Conservation (phyloP, 1,140 invertebrate genomes). For the Drosophila saltans region DNA sequence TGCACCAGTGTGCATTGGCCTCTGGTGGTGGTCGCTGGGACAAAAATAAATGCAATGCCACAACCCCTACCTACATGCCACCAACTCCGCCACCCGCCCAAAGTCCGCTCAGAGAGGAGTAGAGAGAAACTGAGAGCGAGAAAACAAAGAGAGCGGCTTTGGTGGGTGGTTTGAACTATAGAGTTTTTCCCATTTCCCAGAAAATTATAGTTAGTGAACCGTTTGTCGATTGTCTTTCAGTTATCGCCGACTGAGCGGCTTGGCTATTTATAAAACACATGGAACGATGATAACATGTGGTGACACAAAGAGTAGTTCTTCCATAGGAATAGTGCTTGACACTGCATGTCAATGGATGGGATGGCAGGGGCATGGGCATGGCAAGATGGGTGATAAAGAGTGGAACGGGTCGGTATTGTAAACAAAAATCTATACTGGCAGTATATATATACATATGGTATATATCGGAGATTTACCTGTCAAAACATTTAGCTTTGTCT, state of each 20-base stretch:
- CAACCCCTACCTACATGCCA: background rate
- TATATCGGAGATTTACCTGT: background rate
- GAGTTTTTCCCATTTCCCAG: background rate
- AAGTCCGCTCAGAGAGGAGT: background rate
- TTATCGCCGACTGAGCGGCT: constrained; percentile 2
- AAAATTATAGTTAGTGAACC: background rate
- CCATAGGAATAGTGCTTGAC: background rate
- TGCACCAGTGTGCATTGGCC: background rate
- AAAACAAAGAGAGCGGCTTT: background rate
- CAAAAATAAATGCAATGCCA: background rate
- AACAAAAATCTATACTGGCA: background rate
- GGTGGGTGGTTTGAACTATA: background rate
- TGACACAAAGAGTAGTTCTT: background rate
- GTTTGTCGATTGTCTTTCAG: constrained; percentile 4
- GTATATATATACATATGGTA: no score
- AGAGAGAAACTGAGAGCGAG: background rate
- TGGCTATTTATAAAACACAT: constrained; percentile 1
- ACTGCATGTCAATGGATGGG: background rate
- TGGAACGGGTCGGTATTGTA: background rate
- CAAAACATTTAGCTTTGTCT: background rate
- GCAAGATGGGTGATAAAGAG: background rate
- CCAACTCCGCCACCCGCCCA: background rate
- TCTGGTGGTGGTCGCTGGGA: background rate
- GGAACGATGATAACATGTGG: background rate
- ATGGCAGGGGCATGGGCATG: background rate